Base-by-base conservation (phyloP, 2,113 vertebrate genomes). In the Pelodiscus sinensis region DNA sequence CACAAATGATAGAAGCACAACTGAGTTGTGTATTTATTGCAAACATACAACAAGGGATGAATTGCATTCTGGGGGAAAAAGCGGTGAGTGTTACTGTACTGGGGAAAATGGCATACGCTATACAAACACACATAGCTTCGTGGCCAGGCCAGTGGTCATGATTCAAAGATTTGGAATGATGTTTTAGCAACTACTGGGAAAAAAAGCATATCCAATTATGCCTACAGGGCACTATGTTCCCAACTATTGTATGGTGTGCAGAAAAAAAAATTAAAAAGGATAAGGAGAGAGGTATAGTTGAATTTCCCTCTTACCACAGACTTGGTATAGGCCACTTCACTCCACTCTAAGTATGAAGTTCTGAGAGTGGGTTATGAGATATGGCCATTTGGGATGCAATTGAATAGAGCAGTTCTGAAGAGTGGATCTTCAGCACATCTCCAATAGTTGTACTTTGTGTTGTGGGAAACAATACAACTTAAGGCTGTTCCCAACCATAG, bases 1-100 rank as follows among this genome's bases (percentile, higher is more conserved):
- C 97, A 97, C 89, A 96, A 97, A 98, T 94, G 93, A 97, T 71
- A 94, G 94, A 94, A 94, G 96, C 89, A 92, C 94, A 97, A 94
- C 91, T 92, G 95, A 97, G 94, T 90, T 56, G 83, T 94, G 56
- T 96, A 90, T 96, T 97, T 97, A 94, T 91, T 96, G 95, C 88
- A 97, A 97, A 97, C 57, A 95, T 35, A 97, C 87, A 96, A 93
- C 89, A 96, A 81, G 89, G 89, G 82, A 92, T 89, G 65, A 94
- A 96, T 97, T 96, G 92, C 85, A 88, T 97, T 95, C 81, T 90
- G 85, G 38, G 82, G 44, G 91, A 68, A 81, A 54, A 92, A 93
- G 80, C n/a, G 8, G n/a, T 57, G 89, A 90, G 57, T 25, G 57
- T 82, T 65, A 60, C 86, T 81, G 79, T 65, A 60, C 86, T 81